These are phyloP conservation scores for Lithosia quadra DNA, from an alignment of 2,888 invertebrate genomes.

Conservation along the genomic window DNA sequence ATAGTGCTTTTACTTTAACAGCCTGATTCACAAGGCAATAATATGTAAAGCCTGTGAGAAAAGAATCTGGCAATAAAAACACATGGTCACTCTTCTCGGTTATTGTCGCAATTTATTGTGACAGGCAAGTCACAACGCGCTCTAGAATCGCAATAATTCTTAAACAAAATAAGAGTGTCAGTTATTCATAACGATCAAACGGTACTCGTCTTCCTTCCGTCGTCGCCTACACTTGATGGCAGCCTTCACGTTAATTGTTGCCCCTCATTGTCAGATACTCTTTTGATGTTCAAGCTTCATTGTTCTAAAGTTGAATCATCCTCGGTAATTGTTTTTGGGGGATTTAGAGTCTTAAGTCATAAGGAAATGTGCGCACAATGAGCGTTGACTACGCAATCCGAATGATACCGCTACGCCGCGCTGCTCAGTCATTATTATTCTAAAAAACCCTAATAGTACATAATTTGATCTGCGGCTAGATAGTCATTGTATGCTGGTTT, in stretches of 20 bases:
- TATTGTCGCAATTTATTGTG: neutral
- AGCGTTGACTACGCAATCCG: conserved; percentile 46
- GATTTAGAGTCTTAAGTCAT: conserved; percentile 51
- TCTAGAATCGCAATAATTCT: conserved; percentile 37
- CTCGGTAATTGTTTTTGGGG: conserved; percentile 37
- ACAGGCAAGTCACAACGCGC: conserved; percentile 18
- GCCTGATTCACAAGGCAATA: neutral
- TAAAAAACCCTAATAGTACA: conserved; percentile 56
- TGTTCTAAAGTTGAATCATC: conserved; percentile 55
- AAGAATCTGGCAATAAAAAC: neutral
- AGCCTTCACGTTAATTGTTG: conserved; percentile 58
- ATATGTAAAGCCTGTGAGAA: neutral
- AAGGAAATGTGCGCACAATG: conserved; percentile 52
- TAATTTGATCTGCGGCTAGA: conserved; percentile 70
- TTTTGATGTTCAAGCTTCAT: conserved; percentile 54
- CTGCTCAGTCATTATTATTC: conserved; percentile 50
- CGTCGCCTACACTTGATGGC: conserved; percentile 56
- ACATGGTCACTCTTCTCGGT: neutral
- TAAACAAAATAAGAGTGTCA: conserved; percentile 37
- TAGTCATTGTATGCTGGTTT: conserved; percentile 68
- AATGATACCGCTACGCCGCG: conserved; percentile 60
- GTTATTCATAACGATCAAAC: conserved; percentile 47
- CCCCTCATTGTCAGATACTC: conserved; percentile 62
- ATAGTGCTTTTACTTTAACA: neutral
- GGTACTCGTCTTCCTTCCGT: conserved; percentile 52